phyloP scores from a whole-genome alignment of 2,888 invertebrate genomes.

The Caenorhabditis sp. region DNA sequence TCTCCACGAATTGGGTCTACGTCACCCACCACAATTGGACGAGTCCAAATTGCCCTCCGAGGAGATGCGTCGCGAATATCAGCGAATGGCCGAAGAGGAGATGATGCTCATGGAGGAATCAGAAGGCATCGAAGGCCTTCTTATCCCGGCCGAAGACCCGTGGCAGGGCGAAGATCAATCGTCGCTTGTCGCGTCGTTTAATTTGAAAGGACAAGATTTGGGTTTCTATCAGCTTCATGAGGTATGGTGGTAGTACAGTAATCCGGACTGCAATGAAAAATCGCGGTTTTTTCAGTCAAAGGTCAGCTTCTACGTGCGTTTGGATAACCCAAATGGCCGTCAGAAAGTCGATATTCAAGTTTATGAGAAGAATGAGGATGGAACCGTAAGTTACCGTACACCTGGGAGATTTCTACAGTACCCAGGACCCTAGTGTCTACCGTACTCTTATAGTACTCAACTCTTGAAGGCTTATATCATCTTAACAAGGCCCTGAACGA shows the following conservation, averaged over 20 bases:
- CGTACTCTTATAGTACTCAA: too few species aligned
- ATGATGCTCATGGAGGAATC: too few species aligned
- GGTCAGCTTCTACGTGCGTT: neutral
- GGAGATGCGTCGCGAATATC: neutral
- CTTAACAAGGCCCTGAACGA: too few species aligned
- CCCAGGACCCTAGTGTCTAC: too few species aligned
- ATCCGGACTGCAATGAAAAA: too few species aligned
- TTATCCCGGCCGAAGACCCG: neutral
- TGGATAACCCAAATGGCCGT: neutral
- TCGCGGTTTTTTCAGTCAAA: neutral
- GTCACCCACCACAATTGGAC: neutral
- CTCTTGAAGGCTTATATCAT: too few species aligned
- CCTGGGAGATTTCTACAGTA: too few species aligned
- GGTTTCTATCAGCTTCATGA: too few species aligned
- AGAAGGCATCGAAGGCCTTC: neutral
- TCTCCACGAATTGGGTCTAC: neutral
- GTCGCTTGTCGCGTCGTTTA: neutral
- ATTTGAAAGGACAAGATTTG: neutral
- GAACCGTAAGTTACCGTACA: too few species aligned
- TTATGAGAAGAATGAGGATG: neutral
- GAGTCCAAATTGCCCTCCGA: neutral
- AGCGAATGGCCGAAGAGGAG: neutral
- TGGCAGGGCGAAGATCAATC: neutral
- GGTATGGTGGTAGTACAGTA: too few species aligned
- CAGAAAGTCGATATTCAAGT: neutral